Base-by-base conservation (phyloP, 2,888 invertebrate species). In the Hydropsyche betteni region DNA sequence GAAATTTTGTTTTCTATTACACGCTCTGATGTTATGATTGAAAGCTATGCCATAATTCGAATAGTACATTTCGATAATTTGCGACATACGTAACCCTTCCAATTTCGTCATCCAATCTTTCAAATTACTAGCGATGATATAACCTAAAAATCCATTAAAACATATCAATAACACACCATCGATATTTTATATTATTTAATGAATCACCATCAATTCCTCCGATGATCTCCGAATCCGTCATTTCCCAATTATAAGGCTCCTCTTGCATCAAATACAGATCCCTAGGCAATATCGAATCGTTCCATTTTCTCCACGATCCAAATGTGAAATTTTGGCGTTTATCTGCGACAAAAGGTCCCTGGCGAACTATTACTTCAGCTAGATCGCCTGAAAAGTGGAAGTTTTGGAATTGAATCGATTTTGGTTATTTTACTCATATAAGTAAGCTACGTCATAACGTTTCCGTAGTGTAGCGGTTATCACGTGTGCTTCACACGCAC, bases 61-160 rank as follows among this genome's bases (percentile, higher is more conserved):
- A 81, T 92, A 92, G 82, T 91, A 92, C 91, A 91, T 91, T 77
- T 91, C 90, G 61, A 92, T 82, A 12, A 91, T 81, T 84, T 91
- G 91, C 0, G 91, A 90, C 0, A 91, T 83, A 12, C 89, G 85
- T 33, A 91, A 82, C 24, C 87, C 85, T 83, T 53, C 33, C 61
- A 89, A 83, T 75, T 86, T 84, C 73, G 85, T 83, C 4, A 86
- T 81, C 91, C 91, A 91, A 50, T 82, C 82, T 12, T 86, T 84
- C 14, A 90, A 81, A 80, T 88, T 84, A 53, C 84, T 85, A 0
- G 90, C 86, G 75, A 91, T 82, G 79, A 90, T 89, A 8, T 89
- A 82, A 78, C 90, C 90, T 90, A 82, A 55, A 83, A 61, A 74
- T 68, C 14, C 5, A 68, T n/a, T 12, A 3, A 61, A 16, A 61